Percentiles rank a stretch among this genome's conserved stretches.
phyloP scores from a whole-genome alignment of 1,140 invertebrate species.

The Drosophila novamexicana region DNA sequence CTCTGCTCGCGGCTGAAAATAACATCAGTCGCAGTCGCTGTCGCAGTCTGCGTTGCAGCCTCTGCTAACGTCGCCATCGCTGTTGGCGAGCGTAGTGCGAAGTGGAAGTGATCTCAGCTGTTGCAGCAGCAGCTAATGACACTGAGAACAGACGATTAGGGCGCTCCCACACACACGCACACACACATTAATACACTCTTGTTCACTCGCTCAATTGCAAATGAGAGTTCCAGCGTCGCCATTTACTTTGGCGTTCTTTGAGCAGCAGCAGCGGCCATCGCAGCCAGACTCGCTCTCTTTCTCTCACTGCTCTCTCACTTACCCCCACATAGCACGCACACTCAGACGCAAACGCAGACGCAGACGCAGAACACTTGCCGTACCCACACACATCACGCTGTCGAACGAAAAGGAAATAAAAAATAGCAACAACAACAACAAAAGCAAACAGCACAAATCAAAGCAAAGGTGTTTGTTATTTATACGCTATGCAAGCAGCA shows the following conservation, averaged over 20 bases:
- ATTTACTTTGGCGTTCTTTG: conserved; percentile 78
- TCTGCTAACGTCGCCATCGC: conserved; percentile 2
- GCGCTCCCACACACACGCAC: conserved; percentile 67
- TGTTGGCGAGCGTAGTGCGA: conserved; percentile 22
- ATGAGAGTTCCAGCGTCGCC: conserved; percentile 41
- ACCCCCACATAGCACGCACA: conserved; percentile 72
- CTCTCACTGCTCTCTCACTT: conserved; percentile 42
- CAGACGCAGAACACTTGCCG: conserved; percentile 71
- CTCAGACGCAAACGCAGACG: conserved; percentile 47
- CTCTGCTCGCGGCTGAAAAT: conserved; percentile 68
- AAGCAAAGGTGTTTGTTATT: conserved; percentile 76
- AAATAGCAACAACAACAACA: conserved; percentile 29
- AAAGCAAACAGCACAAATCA: conserved; percentile 49
- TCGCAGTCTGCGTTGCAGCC: conserved; percentile 8
- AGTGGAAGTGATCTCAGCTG: conserved; percentile 73
- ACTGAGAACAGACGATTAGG: conserved; percentile 66
- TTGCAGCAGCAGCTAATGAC: conserved; percentile 66
- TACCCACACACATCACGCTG: conserved; percentile 69
- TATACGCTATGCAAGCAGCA: conserved; percentile 36
- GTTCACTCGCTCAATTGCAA: conserved; percentile 19
- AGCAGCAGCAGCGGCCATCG: conserved; percentile 33
- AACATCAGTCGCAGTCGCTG: conserved; percentile 69
- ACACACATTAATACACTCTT: neutral
- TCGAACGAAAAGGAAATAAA: conserved; percentile 58
- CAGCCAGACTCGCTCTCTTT: conserved; percentile 1